Evolutionary conservation across 2,797 vertebrate genomes (phyloP).

Genomic region (Aphelocoma californica): DNA sequence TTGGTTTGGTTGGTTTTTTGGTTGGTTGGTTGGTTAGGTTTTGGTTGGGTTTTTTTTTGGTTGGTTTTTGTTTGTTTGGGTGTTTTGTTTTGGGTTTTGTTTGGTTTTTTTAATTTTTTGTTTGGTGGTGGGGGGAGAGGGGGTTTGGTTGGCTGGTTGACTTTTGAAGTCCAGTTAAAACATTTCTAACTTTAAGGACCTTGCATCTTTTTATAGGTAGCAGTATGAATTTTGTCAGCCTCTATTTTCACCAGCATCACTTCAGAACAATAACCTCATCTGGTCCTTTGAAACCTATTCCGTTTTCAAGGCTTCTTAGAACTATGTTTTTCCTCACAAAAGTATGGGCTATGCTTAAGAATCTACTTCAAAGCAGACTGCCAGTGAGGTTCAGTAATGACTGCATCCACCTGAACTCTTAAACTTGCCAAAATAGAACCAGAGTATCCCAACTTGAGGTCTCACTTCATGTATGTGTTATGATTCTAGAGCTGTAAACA

Average conservation of each 20-base stretch:
- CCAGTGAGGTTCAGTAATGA: conserved; percentile 63
- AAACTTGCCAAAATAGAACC: background rate
- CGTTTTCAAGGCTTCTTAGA: conserved; percentile 71
- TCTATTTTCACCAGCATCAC: conserved; percentile 74
- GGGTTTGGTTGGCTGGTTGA: background rate
- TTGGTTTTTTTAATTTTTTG: background rate
- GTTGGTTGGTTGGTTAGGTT: background rate
- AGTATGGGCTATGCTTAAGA: conserved; percentile 76
- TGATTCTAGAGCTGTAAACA: background rate
- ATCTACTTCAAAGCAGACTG: conserved; percentile 78
- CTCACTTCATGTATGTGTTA: background rate
- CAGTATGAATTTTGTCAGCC: conserved; percentile 73
- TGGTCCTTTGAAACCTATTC: conserved; percentile 76
- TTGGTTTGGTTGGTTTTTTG: background rate
- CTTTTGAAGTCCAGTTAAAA: background rate
- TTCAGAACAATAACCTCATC: conserved; percentile 73
- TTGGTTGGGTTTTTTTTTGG: no score
- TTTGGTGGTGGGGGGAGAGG: background rate
- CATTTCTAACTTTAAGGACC: background rate
- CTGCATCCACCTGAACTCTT: background rate
- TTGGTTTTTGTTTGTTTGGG: background rate
- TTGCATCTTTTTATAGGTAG: conserved; percentile 64
- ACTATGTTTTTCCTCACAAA: conserved; percentile 79
- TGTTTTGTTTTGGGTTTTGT: background rate
- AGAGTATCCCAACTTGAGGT: background rate